A percentile compares a stretch with the other conserved stretches of the same genome.
Conservation (phyloP, 2,888 invertebrate genomes). For the Oxystoma pomonae region DNA sequence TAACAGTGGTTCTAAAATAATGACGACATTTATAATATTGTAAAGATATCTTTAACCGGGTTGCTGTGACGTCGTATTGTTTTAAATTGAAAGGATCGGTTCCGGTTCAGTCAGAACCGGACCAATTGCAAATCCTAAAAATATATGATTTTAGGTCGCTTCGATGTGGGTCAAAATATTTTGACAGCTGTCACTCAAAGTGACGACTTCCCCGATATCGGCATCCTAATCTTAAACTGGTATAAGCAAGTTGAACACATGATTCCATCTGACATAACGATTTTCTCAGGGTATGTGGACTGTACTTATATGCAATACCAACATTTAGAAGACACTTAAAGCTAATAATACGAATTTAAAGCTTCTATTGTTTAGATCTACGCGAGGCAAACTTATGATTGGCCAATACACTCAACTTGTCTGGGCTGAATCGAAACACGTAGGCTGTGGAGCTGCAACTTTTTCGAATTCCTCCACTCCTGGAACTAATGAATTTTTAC, state of each 20-base stretch:
- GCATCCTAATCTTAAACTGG: slow-evolving; percentile 31
- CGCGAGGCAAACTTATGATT: slow-evolving; percentile 27
- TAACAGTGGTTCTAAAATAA: too few relatives aligned
- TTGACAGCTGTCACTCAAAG: slow-evolving; percentile 25
- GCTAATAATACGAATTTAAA: too few relatives aligned
- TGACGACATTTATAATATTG: too few relatives aligned
- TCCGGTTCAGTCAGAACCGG: too few relatives aligned
- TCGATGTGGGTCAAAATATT: slow-evolving; percentile 32
- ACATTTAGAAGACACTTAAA: too few relatives aligned
- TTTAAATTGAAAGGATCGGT: too few relatives aligned
- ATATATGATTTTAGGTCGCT: slow-evolving; percentile 21
- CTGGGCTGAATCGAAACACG: slow-evolving; percentile 28
- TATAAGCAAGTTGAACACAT: slow-evolving; percentile 31
- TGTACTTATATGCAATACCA: neutral
- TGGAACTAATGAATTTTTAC: slow-evolving; percentile 17
- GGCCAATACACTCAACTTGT: slow-evolving; percentile 32
- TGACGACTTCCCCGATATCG: slow-evolving; percentile 26
- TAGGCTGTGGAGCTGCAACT: slow-evolving; percentile 30
- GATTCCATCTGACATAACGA: slow-evolving; percentile 27
- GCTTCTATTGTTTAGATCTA: neutral
- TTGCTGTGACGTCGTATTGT: too few relatives aligned
- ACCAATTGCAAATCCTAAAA: too few relatives aligned
- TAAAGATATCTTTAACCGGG: too few relatives aligned
- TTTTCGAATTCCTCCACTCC: slow-evolving; percentile 21
- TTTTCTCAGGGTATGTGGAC: slow-evolving; percentile 27